These are phyloP conservation scores for Lacerta agilis DNA, from an alignment of 2,797 vertebrate genomes.

Conservation along the genomic window DNA sequence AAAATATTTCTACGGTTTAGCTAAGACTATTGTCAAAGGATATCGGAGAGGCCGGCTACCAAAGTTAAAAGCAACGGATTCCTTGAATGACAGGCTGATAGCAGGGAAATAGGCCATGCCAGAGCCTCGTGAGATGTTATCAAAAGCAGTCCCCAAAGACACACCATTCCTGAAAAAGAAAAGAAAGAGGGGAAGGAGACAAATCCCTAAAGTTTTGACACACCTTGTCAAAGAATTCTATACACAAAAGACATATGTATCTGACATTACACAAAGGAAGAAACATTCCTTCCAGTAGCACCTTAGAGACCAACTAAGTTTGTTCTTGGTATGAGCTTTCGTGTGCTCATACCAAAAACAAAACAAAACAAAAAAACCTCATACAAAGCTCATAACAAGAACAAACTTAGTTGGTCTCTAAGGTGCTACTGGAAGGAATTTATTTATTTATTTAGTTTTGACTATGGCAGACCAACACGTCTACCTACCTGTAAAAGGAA, in stretches of 20 bases:
- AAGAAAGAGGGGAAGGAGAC: background rate
- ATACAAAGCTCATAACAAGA: too few relatives aligned
- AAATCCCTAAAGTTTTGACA: slow-evolving; percentile 6
- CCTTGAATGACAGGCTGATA: slow-evolving; percentile 98
- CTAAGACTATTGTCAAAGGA: slow-evolving; percentile 78
- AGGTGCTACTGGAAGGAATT: too few relatives aligned
- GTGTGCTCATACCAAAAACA: too few relatives aligned
- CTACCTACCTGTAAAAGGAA: background rate
- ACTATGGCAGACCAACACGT: too few relatives aligned
- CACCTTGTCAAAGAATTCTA: background rate
- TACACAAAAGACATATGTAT: background rate
- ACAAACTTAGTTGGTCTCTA: too few relatives aligned
- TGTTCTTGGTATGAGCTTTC: too few relatives aligned
- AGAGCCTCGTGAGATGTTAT: slow-evolving; percentile 89
- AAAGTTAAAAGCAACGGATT: slow-evolving; percentile 98
- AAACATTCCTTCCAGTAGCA: background rate
- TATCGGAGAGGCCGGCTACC: slow-evolving; percentile 97
- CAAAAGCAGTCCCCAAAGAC: slow-evolving; percentile 92
- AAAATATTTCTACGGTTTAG: background rate
- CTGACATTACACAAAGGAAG: background rate
- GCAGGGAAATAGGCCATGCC: slow-evolving; percentile 96
- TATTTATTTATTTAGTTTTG: too few relatives aligned
- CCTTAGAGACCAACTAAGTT: too few relatives aligned
- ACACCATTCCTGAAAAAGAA: slow-evolving; percentile 87
- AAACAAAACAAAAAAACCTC: too few relatives aligned